Evolutionary conservation across 2,113 vertebrate species (phyloP), one percentile per base, ranked within the genome.

Genomic region (Phrynosoma platyrhinos): DNA sequence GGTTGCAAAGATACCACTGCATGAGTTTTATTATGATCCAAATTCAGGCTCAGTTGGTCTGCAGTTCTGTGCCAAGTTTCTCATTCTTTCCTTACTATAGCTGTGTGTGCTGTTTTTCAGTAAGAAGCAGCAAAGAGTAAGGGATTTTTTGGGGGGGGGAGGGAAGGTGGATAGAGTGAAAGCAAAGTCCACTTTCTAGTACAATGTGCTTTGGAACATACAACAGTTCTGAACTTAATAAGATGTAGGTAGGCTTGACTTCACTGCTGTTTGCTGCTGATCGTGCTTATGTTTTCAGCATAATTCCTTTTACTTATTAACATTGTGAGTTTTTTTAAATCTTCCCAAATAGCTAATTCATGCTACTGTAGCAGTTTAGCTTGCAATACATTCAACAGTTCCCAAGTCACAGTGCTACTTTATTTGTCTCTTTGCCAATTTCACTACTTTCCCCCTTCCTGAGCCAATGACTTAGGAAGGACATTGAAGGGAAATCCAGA

Each of bases 241-340:
- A 40, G 21, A 30, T 30, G 23, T 23, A 7, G 9, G 40, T 9
- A 25, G 18, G 8, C 13, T 78, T 53, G 1, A 30, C 21, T 30
- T 25, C 25, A 5, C 13, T 78, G 47, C 42, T 25, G 4, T 8
- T 18, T 10, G 40, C 16, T 36, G 5, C 23, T 78, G 47, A 25
- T 30, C 12, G 9, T 74, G 74, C 18, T 42, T 20, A 72, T 40
- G 18, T 40, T 16, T 9, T 21, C 36, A 75, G 14, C 14, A 74
- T 6, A 36, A 30, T 13, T 82, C 71, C 86, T 1, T 5, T 0
- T 0, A 66, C 69, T 40, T 27, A 58, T n/a, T n/a, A 1, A 27
- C 5, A 47, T 47, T 36, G 36, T 36, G 36, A 36, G 36, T 1
- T 36, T 32, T 58, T 64, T 55, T 40, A 25, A 23, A 9, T 3